Evolutionary conservation across 92 coral and sea anemone species (phyloP), one percentile per base, ranked within the genome.

Genomic region (Phenganax stokvisi): DNA sequence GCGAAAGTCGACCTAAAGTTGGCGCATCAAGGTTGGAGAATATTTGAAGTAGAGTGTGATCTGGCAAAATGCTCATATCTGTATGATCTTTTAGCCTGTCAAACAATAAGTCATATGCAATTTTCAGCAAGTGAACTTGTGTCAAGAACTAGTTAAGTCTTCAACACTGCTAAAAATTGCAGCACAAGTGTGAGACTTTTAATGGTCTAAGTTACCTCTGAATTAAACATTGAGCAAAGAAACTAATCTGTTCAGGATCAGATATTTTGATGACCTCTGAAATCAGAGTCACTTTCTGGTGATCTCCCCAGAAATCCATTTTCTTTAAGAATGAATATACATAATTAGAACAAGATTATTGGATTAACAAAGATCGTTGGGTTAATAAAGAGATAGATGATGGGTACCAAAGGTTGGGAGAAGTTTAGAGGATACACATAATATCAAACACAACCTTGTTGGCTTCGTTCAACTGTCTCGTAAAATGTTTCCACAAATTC

Each of bases 231-330:
- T 92, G 90, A 59, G 98, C 96, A 71, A 94, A 89, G 79, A 91
- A 94, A 57, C 87, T 92, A 44, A 94, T 88, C 71, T 86, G 82
- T 56, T 94, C 96, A 10, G 90, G 91, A 67, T 94, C 91, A 69
- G 97, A 94, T 70, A 96, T 92, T 67, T 94, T 94, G 75, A 94
- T 92, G 13, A 94, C 91, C 56, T 94, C 98, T 27, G 98, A 84
- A 11, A 94, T 81, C 54, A 93, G 85, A 69, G 87, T 92, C 30
- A 94, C 96, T 76, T 92, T 80, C 55, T 94, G 96, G 74, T 87
- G 88, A 1, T 89, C 67, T 54, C 86, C 86, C 97, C 98, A 94
- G 56, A 85, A 90, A 72, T 92, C 91, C 31, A 94, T 85, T 93
- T 97, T 92, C 98, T 94, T 85, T 57, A 16, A 37, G 5, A 37